Evolutionary conservation across 2,113 vertebrate species (phyloP), one percentile per base, ranked within the genome.

Genomic region (Istiophorus platypterus): DNA sequence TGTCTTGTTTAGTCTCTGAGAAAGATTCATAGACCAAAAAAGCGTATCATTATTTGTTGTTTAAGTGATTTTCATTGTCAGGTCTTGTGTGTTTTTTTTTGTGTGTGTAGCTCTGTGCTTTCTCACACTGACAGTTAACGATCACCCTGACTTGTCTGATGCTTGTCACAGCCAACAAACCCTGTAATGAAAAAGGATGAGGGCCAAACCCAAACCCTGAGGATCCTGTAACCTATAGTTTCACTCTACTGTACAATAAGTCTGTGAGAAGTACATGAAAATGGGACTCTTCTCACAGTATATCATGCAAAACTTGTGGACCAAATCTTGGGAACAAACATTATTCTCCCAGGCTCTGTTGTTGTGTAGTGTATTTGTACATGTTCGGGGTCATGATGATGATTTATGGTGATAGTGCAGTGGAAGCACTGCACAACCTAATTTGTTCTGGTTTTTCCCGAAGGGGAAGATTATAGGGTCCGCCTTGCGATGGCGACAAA

Each of bases 391-490:
- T 47, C 69, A 58, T 45, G 80, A 85, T 4, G 62, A 47, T 87
- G 89, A 93, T 91, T 94, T 89, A 89, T 49, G 27, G 81, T 15
- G 72, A 79, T 84, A 87, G 69, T 84, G 70, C 81, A 77, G 72
- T 91, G 83, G 80, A 88, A 85, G 73, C 24, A 14, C 85, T 78
- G 73, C 83, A 73, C 73, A 85, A 76, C 68, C 80, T 86, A 89
- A 94, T 93, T 91, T 91, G 91, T 90, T 86, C 65, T 91, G 92
- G 89, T 90, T 92, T 34, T 90, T 80, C 63, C 82, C 84, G 78
- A 92, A 80, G 76, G 86, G 82, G 69, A 58, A 94, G 92, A 95
- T 95, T 93, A 94, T 20, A 94, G 93, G 87, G 69, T 26, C 66
- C 62, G 45, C 24, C 42, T 62, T 71, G 63, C 57, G 57, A 87